Evolutionary conservation across 1,140 invertebrate genomes (phyloP).

Genomic region (Drosophila paulistorum): DNA sequence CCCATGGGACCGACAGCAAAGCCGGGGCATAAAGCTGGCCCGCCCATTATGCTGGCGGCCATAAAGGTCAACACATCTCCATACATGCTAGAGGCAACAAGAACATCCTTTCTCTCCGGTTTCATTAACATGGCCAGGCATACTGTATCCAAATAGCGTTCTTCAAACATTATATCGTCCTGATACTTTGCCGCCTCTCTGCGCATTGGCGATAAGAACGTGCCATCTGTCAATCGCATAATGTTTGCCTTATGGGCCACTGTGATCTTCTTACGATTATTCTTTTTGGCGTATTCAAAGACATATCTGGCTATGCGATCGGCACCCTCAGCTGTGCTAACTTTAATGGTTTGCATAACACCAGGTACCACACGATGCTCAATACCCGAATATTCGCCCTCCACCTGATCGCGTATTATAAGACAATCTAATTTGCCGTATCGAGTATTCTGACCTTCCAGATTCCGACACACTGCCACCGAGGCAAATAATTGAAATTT

Average conservation of each 20-base stretch:
- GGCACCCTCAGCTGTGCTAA: constrained; percentile 52
- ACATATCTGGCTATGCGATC: constrained; percentile 46
- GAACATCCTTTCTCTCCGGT: constrained; percentile 35
- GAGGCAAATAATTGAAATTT: constrained; percentile 52
- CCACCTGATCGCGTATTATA: constrained; percentile 58
- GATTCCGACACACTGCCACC: constrained; percentile 36
- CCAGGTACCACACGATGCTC: constrained; percentile 64
- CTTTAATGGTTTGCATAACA: constrained; percentile 62
- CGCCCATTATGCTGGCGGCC: constrained; percentile 50
- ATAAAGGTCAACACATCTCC: constrained; percentile 59
- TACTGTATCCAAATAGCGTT: constrained; percentile 63
- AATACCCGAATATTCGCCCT: constrained; percentile 69
- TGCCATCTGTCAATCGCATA: constrained; percentile 61
- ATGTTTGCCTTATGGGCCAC: constrained; percentile 71
- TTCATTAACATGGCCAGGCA: constrained; percentile 46
- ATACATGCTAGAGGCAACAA: constrained; percentile 70
- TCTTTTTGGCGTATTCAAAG: constrained; percentile 39
- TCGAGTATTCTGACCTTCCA: constrained; percentile 39
- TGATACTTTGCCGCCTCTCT: constrained; percentile 16
- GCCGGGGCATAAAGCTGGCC: constrained; percentile 44
- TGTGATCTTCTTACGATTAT: constrained; percentile 51
- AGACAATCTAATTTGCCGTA: constrained; percentile 49
- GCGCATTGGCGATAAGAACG: constrained; percentile 55
- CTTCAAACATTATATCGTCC: constrained; percentile 32
- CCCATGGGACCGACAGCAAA: constrained; percentile 38